Conservation (phyloP, 2,113 vertebrate species). For the Galeopterus variegatus region DNA sequence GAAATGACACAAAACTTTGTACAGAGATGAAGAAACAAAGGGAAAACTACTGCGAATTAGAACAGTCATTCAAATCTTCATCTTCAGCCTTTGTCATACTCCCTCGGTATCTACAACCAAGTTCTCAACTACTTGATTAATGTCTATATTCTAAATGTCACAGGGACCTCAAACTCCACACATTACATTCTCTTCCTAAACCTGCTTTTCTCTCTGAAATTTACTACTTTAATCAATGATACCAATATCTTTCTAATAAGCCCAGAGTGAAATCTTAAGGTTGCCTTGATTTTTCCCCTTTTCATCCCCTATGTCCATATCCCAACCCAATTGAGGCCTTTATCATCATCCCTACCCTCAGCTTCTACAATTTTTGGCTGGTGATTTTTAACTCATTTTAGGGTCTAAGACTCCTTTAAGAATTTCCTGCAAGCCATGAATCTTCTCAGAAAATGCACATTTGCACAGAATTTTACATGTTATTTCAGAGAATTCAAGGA, state of each 20-base stretch:
- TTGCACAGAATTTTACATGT: slow-evolving; percentile 50
- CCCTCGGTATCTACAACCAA: slow-evolving; percentile 32
- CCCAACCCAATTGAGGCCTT: background rate
- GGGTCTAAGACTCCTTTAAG: slow-evolving; percentile 9
- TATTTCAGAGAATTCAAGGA: slow-evolving; percentile 43
- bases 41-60: slow-evolving; percentile 40
- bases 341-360: background rate
- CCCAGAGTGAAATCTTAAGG: slow-evolving; percentile 26
- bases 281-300: background rate
- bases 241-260: slow-evolving; percentile 32
- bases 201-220: slow-evolving; percentile 41
- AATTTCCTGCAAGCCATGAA: slow-evolving; percentile 56
- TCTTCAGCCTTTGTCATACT: slow-evolving; percentile 25
- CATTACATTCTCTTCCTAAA: slow-evolving; percentile 22
- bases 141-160: background rate
- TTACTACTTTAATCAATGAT: slow-evolving; percentile 3
- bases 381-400: slow-evolving; percentile 52
- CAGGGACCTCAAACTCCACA: background rate
- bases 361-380: slow-evolving; percentile 32
- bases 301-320: background rate
- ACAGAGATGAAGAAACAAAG: slow-evolving; percentile 9
- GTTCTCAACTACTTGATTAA: slow-evolving; percentile 41
- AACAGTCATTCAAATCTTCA: slow-evolving; percentile 29
- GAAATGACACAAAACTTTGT: slow-evolving; percentile 45
- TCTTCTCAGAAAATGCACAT: slow-evolving; percentile 60